These are phyloP conservation scores for Nemurella pictetii DNA, from an alignment of 2,888 invertebrate genomes.

Conservation along the genomic window DNA sequence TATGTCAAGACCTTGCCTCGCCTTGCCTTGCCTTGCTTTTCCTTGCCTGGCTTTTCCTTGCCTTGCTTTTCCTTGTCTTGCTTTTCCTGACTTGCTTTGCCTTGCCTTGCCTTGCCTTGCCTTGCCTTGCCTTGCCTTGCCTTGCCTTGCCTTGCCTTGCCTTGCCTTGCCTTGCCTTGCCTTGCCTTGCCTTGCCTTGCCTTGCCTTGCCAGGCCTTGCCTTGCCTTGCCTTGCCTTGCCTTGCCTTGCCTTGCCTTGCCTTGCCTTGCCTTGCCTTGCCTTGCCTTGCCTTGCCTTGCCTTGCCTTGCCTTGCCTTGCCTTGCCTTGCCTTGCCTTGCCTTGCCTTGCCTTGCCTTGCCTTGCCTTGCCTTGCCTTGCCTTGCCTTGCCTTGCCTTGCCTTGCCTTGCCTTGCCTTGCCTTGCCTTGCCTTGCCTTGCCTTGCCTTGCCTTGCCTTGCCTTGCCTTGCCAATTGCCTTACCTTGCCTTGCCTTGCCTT, in stretches of 20 bases:
- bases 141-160: not conserved
- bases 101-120: not conserved
- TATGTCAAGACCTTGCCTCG: conserved; percentile 5
- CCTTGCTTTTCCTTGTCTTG: conserved; percentile 1
- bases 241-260: conserved; percentile 15
- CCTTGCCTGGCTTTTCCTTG: not conserved
- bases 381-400: not conserved
- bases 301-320: not conserved
- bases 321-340: not conserved
- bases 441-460: not conserved
- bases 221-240: conserved; percentile 8
- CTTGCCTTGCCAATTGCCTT: not conserved
- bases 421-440: not conserved
- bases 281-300: conserved; percentile 7
- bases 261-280: conserved; percentile 12
- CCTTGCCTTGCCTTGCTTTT: conserved; percentile 1
- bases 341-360: conserved; percentile 18
- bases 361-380: conserved; percentile 1
- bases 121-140: not conserved
- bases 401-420: not conserved
- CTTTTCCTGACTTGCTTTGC: not conserved
- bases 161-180: not conserved
- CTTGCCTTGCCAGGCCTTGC: conserved; percentile 2
- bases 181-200: conserved; percentile 10
- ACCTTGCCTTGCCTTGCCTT: not conserved